Evolutionary conservation across 2,888 invertebrate species (phyloP).

Genomic region (Drepanosiphum platanoidis): DNA sequence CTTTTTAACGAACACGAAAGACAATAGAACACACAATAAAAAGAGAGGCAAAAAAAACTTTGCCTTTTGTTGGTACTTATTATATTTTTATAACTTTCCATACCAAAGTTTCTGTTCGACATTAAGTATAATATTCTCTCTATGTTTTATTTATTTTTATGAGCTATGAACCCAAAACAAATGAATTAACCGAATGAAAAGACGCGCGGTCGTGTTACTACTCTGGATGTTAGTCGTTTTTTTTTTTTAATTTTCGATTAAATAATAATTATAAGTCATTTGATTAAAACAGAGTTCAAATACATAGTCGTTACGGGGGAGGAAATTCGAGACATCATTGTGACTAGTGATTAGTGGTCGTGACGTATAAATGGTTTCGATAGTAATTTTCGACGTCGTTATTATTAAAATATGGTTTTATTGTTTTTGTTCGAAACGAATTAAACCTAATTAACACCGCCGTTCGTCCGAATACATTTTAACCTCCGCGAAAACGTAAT

Average conservation of each 20-base stretch:
- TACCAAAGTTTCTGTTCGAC: no score
- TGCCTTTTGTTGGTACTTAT: neutral
- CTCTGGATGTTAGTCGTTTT: no score
- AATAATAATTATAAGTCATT: no score
- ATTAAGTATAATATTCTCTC: no score
- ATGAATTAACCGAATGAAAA: neutral
- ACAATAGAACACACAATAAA: neutral
- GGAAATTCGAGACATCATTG: no score
- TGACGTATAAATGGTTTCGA: no score
- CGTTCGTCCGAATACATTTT: neutral
- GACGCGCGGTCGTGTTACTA: no score
- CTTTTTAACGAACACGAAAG: neutral
- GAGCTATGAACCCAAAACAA: neutral
- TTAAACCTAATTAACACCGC: neutral
- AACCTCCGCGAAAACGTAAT: neutral
- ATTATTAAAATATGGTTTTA: neutral
- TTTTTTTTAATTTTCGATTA: no score
- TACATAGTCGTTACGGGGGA: no score
- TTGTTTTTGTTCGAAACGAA: neutral
- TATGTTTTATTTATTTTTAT: neutral
- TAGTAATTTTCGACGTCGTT: no score
- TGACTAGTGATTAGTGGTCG: no score
- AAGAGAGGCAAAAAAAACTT: neutral
- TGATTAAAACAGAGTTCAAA: no score
- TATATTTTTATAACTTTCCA: neutral